Evolutionary conservation across 2,797 vertebrate species (phyloP).

Genomic region (Microchirus variegatus): DNA sequence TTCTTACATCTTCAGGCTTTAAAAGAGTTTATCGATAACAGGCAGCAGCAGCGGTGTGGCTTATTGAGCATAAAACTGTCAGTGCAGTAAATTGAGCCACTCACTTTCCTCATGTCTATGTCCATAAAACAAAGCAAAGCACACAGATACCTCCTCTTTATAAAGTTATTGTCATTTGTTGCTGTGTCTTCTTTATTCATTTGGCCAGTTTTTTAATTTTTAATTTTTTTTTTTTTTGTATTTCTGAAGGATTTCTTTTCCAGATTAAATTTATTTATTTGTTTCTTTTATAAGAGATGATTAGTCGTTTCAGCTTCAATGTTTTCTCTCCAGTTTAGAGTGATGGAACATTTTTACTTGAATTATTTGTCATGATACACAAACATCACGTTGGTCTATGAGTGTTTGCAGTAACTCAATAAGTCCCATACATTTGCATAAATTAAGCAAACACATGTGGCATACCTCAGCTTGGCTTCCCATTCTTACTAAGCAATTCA

Average conservation of each 20-base stretch:
- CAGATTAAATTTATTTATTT: slow-evolving; percentile 75
- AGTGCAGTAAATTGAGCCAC: slow-evolving; percentile 12
- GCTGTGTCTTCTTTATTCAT: slow-evolving; percentile 56
- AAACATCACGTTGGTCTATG: slow-evolving; percentile 5
- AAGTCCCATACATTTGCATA: too few relatives aligned
- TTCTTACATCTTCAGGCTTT: slow-evolving; percentile 30
- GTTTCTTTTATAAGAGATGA: slow-evolving; percentile 74
- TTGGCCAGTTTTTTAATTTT: slow-evolving; percentile 46
- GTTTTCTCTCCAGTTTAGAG: slow-evolving; percentile 46
- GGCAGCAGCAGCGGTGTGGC: slow-evolving; percentile 33
- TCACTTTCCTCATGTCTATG: slow-evolving; percentile 13
- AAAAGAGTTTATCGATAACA: slow-evolving; percentile 20
- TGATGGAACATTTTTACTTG: slow-evolving; percentile 57
- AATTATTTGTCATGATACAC: slow-evolving; percentile 52
- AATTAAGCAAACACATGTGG: too few relatives aligned
- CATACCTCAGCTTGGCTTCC: too few relatives aligned
- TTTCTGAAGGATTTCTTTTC: slow-evolving; percentile 71
- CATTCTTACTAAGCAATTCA: too few relatives aligned
- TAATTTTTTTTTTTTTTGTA: slow-evolving; percentile 16
- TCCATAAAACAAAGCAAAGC: slow-evolving; percentile 46
- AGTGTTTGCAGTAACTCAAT: neutral
- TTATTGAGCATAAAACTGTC: slow-evolving; percentile 19
- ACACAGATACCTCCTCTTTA: slow-evolving; percentile 75
- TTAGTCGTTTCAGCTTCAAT: slow-evolving; percentile 64
- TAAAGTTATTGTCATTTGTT: slow-evolving; percentile 46